Percentiles rank a stretch among this genome's conserved stretches.
These are phyloP conservation scores for Idaea dimidiata DNA, from an alignment of 2,888 invertebrate species.

Conservation along the genomic window DNA sequence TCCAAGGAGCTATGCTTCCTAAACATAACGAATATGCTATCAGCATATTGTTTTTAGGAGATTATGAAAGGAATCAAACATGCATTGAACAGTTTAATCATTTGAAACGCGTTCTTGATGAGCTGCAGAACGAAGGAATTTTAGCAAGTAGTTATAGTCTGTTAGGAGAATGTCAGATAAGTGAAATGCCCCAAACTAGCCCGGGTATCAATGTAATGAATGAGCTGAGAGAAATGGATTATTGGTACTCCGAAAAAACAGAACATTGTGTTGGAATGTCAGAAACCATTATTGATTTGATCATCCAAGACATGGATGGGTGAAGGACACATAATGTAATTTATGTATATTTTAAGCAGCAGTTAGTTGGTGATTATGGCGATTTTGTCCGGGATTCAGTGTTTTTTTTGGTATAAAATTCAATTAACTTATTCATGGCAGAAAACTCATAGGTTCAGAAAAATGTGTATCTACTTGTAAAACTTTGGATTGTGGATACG, in stretches of 20 bases:
- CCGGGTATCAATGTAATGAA: not conserved
- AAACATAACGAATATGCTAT: slow-evolving; percentile 52
- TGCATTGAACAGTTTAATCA: slow-evolving; percentile 49
- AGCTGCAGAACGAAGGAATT: slow-evolving; percentile 43
- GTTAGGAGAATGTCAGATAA: slow-evolving; percentile 53
- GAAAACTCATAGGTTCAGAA: not conserved
- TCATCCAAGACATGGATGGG: not conserved
- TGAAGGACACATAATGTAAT: not conserved
- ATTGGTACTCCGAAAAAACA: not conserved
- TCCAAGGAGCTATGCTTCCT: slow-evolving; percentile 51
- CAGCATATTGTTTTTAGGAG: slow-evolving; percentile 63
- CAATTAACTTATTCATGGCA: not conserved
- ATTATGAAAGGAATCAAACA: slow-evolving; percentile 44
- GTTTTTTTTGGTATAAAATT: not conserved
- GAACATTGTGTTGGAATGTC: not conserved
- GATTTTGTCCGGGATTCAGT: no score
- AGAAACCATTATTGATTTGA: not conserved
- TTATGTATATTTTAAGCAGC: not conserved
- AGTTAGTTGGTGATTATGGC: not conserved
- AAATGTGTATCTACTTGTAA: not conserved
- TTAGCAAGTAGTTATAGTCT: slow-evolving; percentile 46
- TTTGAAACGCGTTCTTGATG: slow-evolving; percentile 45
- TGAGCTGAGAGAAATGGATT: not conserved
- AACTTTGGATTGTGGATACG: no score
- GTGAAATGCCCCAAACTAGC: not conserved